Evolutionary conservation across 2,113 vertebrate species (phyloP).

Genomic region (Bolborhynchus lineola): DNA sequence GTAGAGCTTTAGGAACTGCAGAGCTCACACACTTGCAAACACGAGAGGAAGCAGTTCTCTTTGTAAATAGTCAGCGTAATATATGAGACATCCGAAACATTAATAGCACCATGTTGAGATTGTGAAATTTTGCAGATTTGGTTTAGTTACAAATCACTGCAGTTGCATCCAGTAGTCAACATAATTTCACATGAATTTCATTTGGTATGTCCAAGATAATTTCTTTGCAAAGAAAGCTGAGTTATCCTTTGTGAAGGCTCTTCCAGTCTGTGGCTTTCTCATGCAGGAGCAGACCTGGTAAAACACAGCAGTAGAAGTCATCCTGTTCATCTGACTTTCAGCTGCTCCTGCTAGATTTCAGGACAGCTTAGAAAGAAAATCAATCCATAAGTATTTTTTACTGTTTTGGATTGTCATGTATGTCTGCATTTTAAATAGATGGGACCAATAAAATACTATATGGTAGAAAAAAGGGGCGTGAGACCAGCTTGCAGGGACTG

Average conservation of each 20-base stretch:
- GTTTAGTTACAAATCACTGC: background rate
- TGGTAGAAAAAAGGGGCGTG: background rate
- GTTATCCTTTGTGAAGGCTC: background rate
- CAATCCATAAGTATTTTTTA: background rate
- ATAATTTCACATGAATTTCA: background rate
- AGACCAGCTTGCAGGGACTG: background rate
- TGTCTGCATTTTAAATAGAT: background rate
- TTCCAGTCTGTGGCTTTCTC: background rate
- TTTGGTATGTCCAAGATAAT: background rate
- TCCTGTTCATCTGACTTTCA: conserved; percentile 32
- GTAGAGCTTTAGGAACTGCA: background rate
- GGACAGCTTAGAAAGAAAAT: background rate
- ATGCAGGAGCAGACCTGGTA: background rate
- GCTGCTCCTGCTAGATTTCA: conserved; percentile 12
- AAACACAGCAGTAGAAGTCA: conserved; percentile 40
- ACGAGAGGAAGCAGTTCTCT: background rate
- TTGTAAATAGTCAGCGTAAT: background rate
- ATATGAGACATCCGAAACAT: background rate
- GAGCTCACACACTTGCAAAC: background rate
- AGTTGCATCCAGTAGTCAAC: background rate
- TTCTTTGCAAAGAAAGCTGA: background rate
- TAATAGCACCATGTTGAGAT: background rate
- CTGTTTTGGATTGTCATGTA: background rate
- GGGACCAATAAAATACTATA: background rate
- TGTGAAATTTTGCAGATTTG: background rate